Evolutionary conservation across 2,113 vertebrate genomes (phyloP), one percentile per base, ranked within the genome.

Genomic region (Terrapene triunguis): DNA sequence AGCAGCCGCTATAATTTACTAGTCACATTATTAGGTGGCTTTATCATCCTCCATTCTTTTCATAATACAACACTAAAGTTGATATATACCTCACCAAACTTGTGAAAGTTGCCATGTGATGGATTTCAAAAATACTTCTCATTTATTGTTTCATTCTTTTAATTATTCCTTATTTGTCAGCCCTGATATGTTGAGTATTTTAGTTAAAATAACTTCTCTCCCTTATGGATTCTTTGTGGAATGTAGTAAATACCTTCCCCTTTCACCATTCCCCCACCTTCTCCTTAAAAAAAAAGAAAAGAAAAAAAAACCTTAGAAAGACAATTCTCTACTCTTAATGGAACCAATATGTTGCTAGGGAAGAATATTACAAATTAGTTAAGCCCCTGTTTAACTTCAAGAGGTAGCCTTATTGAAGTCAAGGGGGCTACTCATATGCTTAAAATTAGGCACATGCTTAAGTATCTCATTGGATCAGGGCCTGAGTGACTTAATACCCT

Each of bases 151-250:
- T 47, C 13, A 2, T 65, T 88, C 44, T 96, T 91, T 65, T 94
- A 95, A 95, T 96, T 96, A 93, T 91, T 98, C 91, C 79, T 72
- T 87, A 8, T 90, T 87, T 91, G 53, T 95, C 87, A 95, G 91
- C 82, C 94, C 72, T 55, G 32, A 35, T 53, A 83, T 47, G 72
- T 90, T 80, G 80, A 8, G 2, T 79, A 80, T 84, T 97, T 96
- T 92, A 89, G 85, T 92, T 93, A 95, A 95, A 91, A 62, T 80
- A 91, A 84, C 51, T 7, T 95, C 44, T 87, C 95, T 79, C 88
- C 92, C 80, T 95, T 27, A 19, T 4, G 76, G 42, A 11, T 35
- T 93, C 85, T 81, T 94, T 91, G 17, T 84, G 79, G 95, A 94
- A 96, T 95, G 84, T 87, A 85, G 86, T 95, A 89, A 93, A 95